Evolutionary conservation across 2,113 vertebrate species (phyloP), one percentile per base, ranked within the genome.

Genomic region (Pelecanoides urinatrix): DNA sequence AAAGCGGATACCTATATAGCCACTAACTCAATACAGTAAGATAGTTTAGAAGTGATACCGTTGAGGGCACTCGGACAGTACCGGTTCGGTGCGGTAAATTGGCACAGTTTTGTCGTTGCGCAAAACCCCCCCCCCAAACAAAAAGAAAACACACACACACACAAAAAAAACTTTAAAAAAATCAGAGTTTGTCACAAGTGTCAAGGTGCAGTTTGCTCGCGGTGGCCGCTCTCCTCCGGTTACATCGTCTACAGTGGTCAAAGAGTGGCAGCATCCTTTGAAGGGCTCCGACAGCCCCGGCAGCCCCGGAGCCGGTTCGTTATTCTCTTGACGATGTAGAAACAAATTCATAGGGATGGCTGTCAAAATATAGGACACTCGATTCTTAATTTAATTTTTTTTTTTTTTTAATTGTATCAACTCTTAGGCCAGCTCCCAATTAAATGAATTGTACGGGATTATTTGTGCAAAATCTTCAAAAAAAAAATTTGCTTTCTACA

Each of bases 11-110:
- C 97, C 97, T 97, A 97, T 97, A 95, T 55, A 98, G 98, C 94
- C 96, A 97, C 98, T 98, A 98, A 97, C 88, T 98, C 97, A 95
- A 86, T 98, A 98, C 98, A 99, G 98, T 99, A 98, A 99, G 97
- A 97, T 93, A 98, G 98, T 92, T 94, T 98, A 97, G 91, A 95
- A 96, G 66, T 62, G 97, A 98, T 96, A 97, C 96, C 94, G 38
- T 92, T 52, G 94, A 91, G 90, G 96, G 92, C 89, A 89, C 96
- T 95, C 19, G 75, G 96, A 97, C 97, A 94, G 98, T 97, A 92
- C 98, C 89, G 38, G 67, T 80, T 96, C 49, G 97, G 52, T 55
- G 98, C 92, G 96, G 96, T 97, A 94, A 97, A 92, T 96, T 89
- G 93, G 97, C 97, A 98, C 98, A 97, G 97, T 97, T 98, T 96